Percentiles rank a stretch among this genome's conserved stretches.
Evolutionary conservation across 2,113 vertebrate genomes (phyloP).

Genomic region (Pomatostomus ruficeps): DNA sequence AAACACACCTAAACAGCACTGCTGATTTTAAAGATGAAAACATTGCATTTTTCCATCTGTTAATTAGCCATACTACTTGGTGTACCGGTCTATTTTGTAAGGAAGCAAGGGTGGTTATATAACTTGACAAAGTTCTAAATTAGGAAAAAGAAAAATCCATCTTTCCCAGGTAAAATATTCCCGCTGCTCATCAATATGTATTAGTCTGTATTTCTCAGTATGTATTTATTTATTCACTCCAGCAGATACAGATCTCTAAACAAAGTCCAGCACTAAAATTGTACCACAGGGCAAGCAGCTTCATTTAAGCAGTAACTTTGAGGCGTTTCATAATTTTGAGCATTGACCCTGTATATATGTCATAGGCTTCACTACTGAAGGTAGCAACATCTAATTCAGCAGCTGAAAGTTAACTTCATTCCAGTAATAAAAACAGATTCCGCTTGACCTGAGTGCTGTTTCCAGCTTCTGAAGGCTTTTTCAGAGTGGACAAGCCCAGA

Average conservation of each 20-base stretch:
- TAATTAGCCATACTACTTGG: background rate
- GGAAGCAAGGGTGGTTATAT: background rate
- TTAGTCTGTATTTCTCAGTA: background rate
- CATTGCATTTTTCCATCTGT: background rate
- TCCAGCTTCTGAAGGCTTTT: background rate
- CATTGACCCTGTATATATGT: background rate
- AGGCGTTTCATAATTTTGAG: background rate
- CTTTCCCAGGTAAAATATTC: background rate
- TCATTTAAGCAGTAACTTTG: background rate
- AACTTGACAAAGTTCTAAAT: background rate
- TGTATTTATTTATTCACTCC: background rate
- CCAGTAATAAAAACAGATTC: background rate
- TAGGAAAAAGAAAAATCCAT: background rate
- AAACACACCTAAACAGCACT: background rate
- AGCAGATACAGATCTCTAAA: background rate
- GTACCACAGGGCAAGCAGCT: background rate
- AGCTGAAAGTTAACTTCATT: background rate
- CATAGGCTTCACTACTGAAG: background rate
- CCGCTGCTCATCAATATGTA: background rate
- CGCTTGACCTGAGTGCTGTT: background rate
- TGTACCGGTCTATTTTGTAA: background rate
- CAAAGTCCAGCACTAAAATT: background rate
- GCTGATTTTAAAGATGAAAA: background rate
- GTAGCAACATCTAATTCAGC: background rate
- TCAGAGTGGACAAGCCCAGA: background rate